These are phyloP conservation scores for Parus major DNA, from an alignment of 2,113 vertebrate species.

Conservation along the genomic window DNA sequence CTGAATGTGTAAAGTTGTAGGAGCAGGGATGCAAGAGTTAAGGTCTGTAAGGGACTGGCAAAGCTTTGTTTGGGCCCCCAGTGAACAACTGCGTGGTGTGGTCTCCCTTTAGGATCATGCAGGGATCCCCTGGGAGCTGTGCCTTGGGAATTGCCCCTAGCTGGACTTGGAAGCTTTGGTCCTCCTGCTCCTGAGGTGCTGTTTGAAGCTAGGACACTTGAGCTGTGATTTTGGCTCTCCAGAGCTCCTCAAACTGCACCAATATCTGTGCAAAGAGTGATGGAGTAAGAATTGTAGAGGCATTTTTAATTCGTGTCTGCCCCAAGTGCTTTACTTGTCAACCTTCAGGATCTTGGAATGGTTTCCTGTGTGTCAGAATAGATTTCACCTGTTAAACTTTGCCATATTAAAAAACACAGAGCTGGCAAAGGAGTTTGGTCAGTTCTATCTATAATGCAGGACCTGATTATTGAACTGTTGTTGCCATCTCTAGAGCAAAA, in stretches of 20 bases:
- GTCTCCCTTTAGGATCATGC: background rate
- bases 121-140: background rate
- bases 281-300: background rate
- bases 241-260: background rate
- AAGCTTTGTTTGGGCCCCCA: no score
- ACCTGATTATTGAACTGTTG: background rate
- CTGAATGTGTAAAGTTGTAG: background rate
- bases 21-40: background rate
- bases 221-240: background rate
- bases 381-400: background rate
- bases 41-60: background rate
- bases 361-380: background rate
- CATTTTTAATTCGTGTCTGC: background rate
- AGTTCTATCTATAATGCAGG: background rate
- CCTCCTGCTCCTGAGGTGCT: background rate
- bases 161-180: accelerated
- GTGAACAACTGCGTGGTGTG: background rate
- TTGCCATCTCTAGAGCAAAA: background rate
- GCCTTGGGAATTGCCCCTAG: background rate
- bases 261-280: background rate
- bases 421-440: background rate
- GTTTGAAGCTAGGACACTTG: background rate
- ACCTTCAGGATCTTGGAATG: background rate
- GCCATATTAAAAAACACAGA: background rate
- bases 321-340: background rate